Conservation (phyloP, 2,797 vertebrate genomes). For the Chrysolophus pictus region DNA sequence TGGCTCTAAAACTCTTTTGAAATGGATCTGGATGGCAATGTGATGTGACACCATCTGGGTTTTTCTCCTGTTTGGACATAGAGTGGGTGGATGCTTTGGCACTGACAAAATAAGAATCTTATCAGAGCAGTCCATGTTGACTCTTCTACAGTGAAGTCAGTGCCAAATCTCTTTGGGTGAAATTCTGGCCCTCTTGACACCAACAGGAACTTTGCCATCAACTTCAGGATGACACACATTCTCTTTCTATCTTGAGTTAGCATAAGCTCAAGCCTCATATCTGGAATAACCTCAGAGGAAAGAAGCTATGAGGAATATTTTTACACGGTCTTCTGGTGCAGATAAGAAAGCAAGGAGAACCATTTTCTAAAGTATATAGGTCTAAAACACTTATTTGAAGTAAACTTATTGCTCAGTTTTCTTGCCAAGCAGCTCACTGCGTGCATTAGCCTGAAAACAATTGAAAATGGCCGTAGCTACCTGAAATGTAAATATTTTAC, state of each 20-base stretch:
- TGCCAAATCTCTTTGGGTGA: conserved; percentile 26
- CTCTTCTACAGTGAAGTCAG: not conserved
- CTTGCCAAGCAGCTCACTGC: not conserved
- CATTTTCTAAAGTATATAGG: not conserved
- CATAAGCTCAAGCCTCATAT: not conserved
- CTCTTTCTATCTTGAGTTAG: not conserved
- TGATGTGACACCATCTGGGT: conserved; percentile 41
- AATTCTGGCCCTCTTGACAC: conserved; percentile 21
- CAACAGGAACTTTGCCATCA: conserved; percentile 17
- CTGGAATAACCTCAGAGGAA: not conserved
- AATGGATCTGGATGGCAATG: conserved; percentile 26
- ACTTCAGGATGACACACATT: conserved; percentile 18
- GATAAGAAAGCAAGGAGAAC: not conserved
- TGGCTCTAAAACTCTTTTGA: conserved; percentile 28
- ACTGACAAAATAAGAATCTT: conserved; percentile 25
- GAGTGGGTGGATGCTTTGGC: conserved; percentile 38
- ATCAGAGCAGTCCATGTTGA: not conserved
- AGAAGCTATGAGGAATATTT: not conserved
- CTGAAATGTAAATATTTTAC: conserved; percentile 14
- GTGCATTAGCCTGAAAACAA: not conserved
- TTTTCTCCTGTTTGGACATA: conserved; percentile 52
- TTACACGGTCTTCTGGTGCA: not conserved
- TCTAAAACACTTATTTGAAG: not conserved
- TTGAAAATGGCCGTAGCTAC: not conserved
- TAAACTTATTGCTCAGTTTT: not conserved